Evolutionary conservation across 2,888 invertebrate species (phyloP).

Genomic region (Scrobipalpa atriplicella): DNA sequence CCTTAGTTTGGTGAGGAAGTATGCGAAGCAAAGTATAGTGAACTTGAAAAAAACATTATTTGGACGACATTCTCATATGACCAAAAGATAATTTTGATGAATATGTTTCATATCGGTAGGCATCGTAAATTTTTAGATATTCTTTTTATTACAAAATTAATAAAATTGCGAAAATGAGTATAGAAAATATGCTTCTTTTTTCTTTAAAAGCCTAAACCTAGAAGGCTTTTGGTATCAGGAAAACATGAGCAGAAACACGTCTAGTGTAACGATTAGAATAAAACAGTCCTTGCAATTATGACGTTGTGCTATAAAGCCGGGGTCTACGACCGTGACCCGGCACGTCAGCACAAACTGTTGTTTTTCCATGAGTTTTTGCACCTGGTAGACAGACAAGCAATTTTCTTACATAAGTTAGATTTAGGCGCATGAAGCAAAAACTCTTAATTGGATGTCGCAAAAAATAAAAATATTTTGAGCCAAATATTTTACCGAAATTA

Average conservation of each 20-base stretch:
- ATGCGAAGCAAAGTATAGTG: background rate
- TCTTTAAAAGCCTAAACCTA: no score
- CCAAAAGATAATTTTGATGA: background rate
- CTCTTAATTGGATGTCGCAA: background rate
- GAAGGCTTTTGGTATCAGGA: constrained; percentile 12
- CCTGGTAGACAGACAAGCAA: background rate
- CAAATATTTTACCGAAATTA: background rate
- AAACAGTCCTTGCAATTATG: constrained; percentile 13
- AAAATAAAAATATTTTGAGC: background rate
- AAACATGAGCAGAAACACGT: constrained; percentile 15
- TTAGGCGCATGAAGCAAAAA: background rate
- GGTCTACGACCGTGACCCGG: constrained; percentile 21
- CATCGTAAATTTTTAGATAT: no score
- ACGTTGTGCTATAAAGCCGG: constrained; percentile 14
- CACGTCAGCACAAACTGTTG: constrained; percentile 15
- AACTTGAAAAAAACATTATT: background rate
- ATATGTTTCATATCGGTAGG: background rate
- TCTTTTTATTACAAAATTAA: background rate
- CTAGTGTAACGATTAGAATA: background rate
- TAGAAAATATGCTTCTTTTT: no score
- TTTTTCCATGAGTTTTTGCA: background rate
- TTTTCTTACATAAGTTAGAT: background rate
- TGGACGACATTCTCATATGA: background rate
- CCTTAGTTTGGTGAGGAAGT: background rate
- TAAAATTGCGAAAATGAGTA: no score